These are phyloP conservation scores for Stomatorhinus walkeri DNA, from an alignment of 2,797 vertebrate genomes.

Conservation along the genomic window DNA sequence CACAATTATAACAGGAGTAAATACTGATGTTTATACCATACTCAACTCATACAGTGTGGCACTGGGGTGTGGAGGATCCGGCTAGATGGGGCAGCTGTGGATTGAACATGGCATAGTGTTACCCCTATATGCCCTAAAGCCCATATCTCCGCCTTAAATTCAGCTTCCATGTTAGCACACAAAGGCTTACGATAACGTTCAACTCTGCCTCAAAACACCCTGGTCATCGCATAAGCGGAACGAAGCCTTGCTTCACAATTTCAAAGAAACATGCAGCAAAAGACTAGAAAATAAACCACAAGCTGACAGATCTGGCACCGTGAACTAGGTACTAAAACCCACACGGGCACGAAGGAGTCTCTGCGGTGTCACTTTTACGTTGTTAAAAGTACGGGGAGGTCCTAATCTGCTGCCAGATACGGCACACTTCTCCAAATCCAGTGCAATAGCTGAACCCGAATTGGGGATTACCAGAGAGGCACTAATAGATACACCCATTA, in stretches of 20 bases:
- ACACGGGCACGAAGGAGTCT: neutral
- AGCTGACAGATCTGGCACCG: neutral
- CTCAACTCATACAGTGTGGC: neutral
- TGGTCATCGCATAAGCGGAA: neutral
- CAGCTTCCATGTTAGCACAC: constrained; percentile 8
- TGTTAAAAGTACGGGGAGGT: neutral
- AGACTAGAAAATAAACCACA: neutral
- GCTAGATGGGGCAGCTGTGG: constrained; percentile 47
- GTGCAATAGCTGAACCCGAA: neutral
- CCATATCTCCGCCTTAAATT: constrained; percentile 36
- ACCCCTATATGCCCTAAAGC: constrained; percentile 41
- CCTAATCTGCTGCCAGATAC: neutral
- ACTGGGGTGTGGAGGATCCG: neutral
- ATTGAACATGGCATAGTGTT: constrained; percentile 43
- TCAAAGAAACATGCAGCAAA: neutral
- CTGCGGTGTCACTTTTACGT: neutral
- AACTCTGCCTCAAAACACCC: neutral
- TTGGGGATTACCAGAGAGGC: neutral
- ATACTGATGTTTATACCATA: neutral
- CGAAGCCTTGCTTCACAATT: neutral
- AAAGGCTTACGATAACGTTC: neutral
- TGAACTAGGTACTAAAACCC: neutral
- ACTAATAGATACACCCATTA: neutral
- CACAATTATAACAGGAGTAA: neutral
- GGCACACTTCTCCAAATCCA: neutral